phyloP scores from a whole-genome alignment of 2,888 invertebrate species.

The Perithous albicinctus region DNA sequence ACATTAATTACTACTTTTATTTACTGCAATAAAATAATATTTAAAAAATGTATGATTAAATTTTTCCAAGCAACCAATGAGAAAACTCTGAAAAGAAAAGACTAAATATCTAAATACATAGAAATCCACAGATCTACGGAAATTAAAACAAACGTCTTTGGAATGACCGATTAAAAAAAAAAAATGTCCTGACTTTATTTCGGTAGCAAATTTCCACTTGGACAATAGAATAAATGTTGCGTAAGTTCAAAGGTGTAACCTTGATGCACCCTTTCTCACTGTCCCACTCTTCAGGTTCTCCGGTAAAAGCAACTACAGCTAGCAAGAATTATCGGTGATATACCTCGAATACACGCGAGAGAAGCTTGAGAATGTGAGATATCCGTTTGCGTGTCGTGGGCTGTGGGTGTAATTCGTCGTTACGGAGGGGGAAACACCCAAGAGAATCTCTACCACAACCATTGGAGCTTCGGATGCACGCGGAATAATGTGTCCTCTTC shows the following conservation, averaged over 20 bases:
- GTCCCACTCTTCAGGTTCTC: neutral
- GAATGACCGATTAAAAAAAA: neutral
- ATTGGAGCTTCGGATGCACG: constrained; percentile 11
- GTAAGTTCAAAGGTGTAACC: constrained; percentile 23
- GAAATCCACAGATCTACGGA: neutral
- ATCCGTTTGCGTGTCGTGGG: neutral
- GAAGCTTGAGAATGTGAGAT: constrained; percentile 33
- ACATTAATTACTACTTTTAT: no score
- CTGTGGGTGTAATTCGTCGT: constrained; percentile 26
- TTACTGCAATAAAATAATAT: no score
- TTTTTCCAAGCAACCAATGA: no score
- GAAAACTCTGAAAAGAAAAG: no score
- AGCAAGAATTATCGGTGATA: no score
- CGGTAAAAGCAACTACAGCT: neutral
- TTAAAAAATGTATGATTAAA: no score
- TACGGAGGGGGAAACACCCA: constrained; percentile 23
- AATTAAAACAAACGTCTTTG: neutral
- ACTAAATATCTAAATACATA: neutral
- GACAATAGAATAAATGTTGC: neutral
- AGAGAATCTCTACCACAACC: constrained; percentile 19
- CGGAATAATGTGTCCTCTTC: constrained; percentile 37
- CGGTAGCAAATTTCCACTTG: neutral
- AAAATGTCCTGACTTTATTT: neutral
- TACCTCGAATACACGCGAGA: neutral
- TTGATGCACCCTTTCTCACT: constrained; percentile 23